Base-by-base conservation (phyloP, 2,113 vertebrate species). In the Myiopsitta monachus region DNA sequence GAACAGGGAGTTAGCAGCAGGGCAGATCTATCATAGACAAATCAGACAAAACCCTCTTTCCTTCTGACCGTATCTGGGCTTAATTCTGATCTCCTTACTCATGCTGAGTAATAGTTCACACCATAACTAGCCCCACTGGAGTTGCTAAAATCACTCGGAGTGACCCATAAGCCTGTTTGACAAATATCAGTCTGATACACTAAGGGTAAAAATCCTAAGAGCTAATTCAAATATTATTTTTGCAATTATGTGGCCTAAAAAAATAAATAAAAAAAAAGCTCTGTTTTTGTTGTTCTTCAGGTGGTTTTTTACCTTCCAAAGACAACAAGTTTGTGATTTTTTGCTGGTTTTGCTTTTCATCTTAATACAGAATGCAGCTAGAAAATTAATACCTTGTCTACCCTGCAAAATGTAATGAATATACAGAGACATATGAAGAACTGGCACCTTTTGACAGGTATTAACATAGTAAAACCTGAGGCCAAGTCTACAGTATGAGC, bases 1-100 rank as follows among this genome's bases (percentile, higher is more conserved):
- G 95, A 96, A 87, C 52, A 83, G 94, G 91, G 94, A 96, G 79
- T 94, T 94, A 91, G 78, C 90, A 95, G 94, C 91, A 93, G 66
- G 91, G 55, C 76, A 88, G 75, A 95, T 95, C 81, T 83, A 95
- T 97, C 95, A 92, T 0, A 95, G 94, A 87, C 77, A 94, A 94
- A 96, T 89, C 83, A 94, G 88, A 94, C 78, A 84, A 95, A 96
- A 39, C 69, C 26, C 26, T 79, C 73, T 87, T 91, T 95, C 69
- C 91, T 91, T 93, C 83, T 87, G 77, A 92, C 95, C 11, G 0
- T 83, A 92, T 79, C 94, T 87, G 70, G 74, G 77, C 92, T 95
- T 91, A 94, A 90, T 83, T 94, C 87, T 95, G 92, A 96, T 95
- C 87, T 90, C 68, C 61, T 91, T 91, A 89, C 83, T 87, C 83